These are phyloP conservation scores for Drosophila planitibia DNA, from an alignment of 2,888 invertebrate genomes.

Conservation along the genomic window DNA sequence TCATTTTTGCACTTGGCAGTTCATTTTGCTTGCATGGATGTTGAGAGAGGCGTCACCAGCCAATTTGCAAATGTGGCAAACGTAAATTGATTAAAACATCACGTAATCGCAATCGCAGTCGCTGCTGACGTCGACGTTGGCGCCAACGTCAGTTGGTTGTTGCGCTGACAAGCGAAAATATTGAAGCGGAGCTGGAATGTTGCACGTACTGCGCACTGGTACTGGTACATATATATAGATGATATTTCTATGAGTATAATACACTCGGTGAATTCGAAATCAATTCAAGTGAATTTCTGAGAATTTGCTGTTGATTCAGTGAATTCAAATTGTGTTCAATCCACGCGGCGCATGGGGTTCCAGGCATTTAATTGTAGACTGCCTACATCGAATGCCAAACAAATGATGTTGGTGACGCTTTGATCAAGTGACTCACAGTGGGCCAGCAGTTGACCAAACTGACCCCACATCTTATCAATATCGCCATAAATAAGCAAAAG, in stretches of 20 bases:
- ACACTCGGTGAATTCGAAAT: constrained; percentile 57
- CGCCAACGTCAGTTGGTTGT: constrained; percentile 18
- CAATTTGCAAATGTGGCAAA: constrained; percentile 56
- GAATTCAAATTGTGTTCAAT: constrained; percentile 56
- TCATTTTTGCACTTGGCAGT: constrained; percentile 61
- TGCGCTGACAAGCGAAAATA: constrained; percentile 27
- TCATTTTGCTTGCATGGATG: constrained; percentile 13
- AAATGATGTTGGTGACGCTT: constrained; percentile 24
- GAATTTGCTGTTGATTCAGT: constrained; percentile 63
- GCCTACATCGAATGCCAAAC: constrained; percentile 58
- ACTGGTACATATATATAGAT: not conserved
- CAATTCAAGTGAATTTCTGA: constrained; percentile 58
- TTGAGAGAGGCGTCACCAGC: constrained; percentile 4
- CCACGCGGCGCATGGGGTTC: not conserved
- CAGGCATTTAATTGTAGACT: constrained; percentile 25
- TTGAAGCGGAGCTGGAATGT: constrained; percentile 24
- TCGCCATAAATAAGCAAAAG: constrained; percentile 62
- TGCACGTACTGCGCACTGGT: constrained; percentile 62
- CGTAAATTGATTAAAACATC: constrained; percentile 78
- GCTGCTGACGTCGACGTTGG: constrained; percentile 22
- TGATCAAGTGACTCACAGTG: constrained; percentile 61
- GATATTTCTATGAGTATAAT: constrained; percentile 26
- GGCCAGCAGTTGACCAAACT: constrained; percentile 44
- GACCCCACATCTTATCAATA: constrained; percentile 69
- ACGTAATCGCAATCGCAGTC: constrained; percentile 68